Base-by-base conservation (phyloP, 53 echinoderm and acorn worm genomes). In the Crossaster papposus region DNA sequence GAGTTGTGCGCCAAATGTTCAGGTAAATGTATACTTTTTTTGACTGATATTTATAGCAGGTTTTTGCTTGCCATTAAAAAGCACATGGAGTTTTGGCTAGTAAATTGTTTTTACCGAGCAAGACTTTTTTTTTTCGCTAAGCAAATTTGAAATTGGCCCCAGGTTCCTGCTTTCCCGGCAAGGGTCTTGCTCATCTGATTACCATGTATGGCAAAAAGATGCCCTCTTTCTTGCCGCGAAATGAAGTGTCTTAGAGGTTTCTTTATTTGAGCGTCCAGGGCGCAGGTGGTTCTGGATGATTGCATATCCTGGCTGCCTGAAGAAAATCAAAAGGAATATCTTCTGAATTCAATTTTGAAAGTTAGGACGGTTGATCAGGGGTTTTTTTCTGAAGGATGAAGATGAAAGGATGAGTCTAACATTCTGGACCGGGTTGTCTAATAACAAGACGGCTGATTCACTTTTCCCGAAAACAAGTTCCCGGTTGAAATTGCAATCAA, bases 231-330 rank as follows among this genome's bases (percentile, higher is more conserved):
- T 14, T 82, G 17, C 10, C 22, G 38, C 65, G 22, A 65, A 82
- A 36, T 50, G 23, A 51, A 51, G n/a, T 18, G n/a, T 63, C 8
- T 32, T 32, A 55, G 20, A 82, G 5, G 22, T 34, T 1, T 37
- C 31, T 34, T 58, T 82, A 17, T 55, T 37, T 0, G 23, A 23
- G 23, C n/a, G 26, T 14, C 23, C 9, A 63, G 65, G 82, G 54
- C 28, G 65, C 82, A 82, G 82, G 82, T 82, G 82, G 65, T 82
- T 34, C 68, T 36, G 68, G 36, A 9, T 64, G 68, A 80, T 58
- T 80, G 79, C 79, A 52, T 78, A 24, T 78, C 18, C n/a, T 23
- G 0, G 24, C 75, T 68, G 7, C 4, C 4, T 68, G 58, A 18
- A 20, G 15, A 15, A 7, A 58, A 8, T 58, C 2, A 58, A 20